Conservation (phyloP, 2,113 vertebrate species). For the human (Homo sapiens) region GRCh38 chr4:77031001-77031500, state of each 20-base stretch:
- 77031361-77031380: not conserved
- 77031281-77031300: slow-evolving; percentile 25
- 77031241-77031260: slow-evolving; percentile 24
- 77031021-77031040: slow-evolving; percentile 83
- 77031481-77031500: not conserved
- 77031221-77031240: slow-evolving; percentile 46
- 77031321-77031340: not conserved
- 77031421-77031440: not conserved
- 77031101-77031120: slow-evolving; percentile 76
- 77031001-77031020: slow-evolving; percentile 67
- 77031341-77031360: slow-evolving; percentile 29
- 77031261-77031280: slow-evolving; percentile 57
- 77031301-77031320: slow-evolving; percentile 19
- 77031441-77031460: not conserved
- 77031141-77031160: slow-evolving; percentile 63
- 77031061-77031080: slow-evolving; percentile 78
- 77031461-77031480: not conserved
- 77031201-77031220: not conserved
- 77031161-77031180: slow-evolving; percentile 9
- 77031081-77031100: slow-evolving; percentile 81
- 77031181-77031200: not conserved
- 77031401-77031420: not conserved
- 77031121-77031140: slow-evolving; percentile 74
- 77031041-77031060: slow-evolving; percentile 72
- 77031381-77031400: not conserved